These are phyloP conservation scores for Aurelia aurita DNA, from an alignment of 30 jellyfish, hydroid and myxozoan genomes.

Conservation along the genomic window DNA sequence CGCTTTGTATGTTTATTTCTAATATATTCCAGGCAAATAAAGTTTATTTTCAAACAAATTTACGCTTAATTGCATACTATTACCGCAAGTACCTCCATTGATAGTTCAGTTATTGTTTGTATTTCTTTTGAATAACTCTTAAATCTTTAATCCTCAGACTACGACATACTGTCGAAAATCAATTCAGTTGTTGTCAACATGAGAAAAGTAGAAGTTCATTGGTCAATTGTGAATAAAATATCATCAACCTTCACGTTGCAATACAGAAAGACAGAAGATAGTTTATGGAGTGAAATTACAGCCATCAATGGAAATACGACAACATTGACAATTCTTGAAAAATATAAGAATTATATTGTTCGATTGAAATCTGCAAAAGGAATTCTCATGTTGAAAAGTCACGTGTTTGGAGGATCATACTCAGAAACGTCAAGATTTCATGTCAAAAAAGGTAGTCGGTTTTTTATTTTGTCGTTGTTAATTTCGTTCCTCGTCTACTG, in stretches of 20 bases:
- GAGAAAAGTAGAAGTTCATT: slow-evolving; percentile 2
- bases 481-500: no score
- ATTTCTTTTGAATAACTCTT: not conserved
- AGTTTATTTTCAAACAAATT: no score
- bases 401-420: slow-evolving; percentile 27
- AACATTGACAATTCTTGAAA: not conserved
- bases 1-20: no score
- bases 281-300: slow-evolving; percentile 2
- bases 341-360: slow-evolving; percentile 16
- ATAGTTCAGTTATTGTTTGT: no score
- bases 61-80: no score
- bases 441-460: not conserved
- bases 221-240: slow-evolving; percentile 12
- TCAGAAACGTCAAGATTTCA: slow-evolving; percentile 28
- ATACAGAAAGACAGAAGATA: slow-evolving; percentile 21
- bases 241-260: slow-evolving; percentile 40
- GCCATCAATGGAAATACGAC: not conserved
- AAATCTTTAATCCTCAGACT: not conserved
- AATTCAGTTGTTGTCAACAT: slow-evolving; percentile 5
- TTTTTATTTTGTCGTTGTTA: no score
- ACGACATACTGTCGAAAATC: slow-evolving; percentile 30
- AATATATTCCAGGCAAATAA: no score
- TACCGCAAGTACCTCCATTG: no score
- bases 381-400: slow-evolving; percentile 19
- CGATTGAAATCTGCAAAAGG: slow-evolving; percentile 21